Conservation (phyloP, 2,888 invertebrate genomes). For the Leucophenga montana region DNA sequence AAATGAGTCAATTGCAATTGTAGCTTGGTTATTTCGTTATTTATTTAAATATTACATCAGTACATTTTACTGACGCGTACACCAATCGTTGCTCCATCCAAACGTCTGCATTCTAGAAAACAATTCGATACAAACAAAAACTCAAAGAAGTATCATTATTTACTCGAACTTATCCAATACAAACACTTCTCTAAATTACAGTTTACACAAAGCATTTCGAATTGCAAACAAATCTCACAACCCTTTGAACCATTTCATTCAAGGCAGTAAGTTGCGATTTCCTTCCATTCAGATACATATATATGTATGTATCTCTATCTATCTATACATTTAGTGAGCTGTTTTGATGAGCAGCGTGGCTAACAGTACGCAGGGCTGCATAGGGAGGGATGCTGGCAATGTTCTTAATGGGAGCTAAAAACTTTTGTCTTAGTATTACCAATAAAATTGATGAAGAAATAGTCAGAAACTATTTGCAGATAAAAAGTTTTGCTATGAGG, state of each 20-base stretch:
- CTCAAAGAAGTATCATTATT: slow-evolving; percentile 24
- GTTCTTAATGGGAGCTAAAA: slow-evolving; percentile 49
- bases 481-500: slow-evolving; percentile 53
- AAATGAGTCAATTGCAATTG: not conserved
- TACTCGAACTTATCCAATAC: slow-evolving; percentile 50
- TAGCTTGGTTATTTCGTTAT: no score
- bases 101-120: no score
- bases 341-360: not conserved
- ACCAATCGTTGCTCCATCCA: no score
- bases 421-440: slow-evolving; percentile 65
- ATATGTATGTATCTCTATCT: no score
- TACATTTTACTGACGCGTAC: no score
- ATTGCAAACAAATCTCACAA: slow-evolving; percentile 51
- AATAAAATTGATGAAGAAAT: slow-evolving; percentile 66
- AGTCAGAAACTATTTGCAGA: slow-evolving; percentile 64
- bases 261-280: slow-evolving; percentile 30
- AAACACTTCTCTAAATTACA: slow-evolving; percentile 49
- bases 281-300: slow-evolving; percentile 23
- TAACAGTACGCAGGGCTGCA: no score
- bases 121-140: no score
- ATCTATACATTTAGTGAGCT: not conserved
- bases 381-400: not conserved
- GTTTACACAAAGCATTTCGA: slow-evolving; percentile 39
- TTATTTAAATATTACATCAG: no score
- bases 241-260: slow-evolving; percentile 11